These are phyloP conservation scores for Loriculus beryllinus DNA, from an alignment of 2,797 vertebrate genomes.

Conservation along the genomic window DNA sequence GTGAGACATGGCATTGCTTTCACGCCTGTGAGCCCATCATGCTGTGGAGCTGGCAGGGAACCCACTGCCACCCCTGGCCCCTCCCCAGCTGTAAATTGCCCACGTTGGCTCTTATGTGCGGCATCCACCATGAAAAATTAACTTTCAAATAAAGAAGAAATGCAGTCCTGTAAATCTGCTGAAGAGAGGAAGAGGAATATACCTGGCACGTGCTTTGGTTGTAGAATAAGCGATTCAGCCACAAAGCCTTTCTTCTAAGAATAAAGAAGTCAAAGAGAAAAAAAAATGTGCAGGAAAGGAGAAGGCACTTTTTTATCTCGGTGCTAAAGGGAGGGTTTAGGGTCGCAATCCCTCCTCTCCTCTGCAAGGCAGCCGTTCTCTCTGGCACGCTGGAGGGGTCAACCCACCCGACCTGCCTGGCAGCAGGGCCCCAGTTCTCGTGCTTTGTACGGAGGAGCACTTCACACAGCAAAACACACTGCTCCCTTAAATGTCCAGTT, in stretches of 20 bases:
- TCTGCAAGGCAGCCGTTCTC: not conserved
- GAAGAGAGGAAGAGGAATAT: not conserved
- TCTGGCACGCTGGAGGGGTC: rapidly evolving
- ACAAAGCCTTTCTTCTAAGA: not conserved
- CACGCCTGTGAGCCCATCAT: rapidly evolving
- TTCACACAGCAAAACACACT: too few relatives aligned
- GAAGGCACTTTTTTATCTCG: not conserved
- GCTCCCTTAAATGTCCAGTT: rapidly evolving
- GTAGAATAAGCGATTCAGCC: not conserved
- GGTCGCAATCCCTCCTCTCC: not conserved
- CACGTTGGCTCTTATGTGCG: not conserved
- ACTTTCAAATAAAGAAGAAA: not conserved
- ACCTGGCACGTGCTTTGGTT: not conserved
- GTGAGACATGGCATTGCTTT: not conserved
- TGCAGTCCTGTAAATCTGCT: not conserved
- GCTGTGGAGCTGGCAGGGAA: not conserved
- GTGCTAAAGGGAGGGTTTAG: not conserved
- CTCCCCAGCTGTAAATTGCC: not conserved
- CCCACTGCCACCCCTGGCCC: not conserved
- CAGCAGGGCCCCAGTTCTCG: not conserved
- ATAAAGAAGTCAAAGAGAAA: not conserved
- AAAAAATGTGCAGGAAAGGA: not conserved
- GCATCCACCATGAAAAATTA: not conserved
- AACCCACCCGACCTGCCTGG: rapidly evolving
- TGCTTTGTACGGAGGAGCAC: rapidly evolving